Conservation (phyloP, 2,113 vertebrate genomes). For the Vombatus ursinus region DNA sequence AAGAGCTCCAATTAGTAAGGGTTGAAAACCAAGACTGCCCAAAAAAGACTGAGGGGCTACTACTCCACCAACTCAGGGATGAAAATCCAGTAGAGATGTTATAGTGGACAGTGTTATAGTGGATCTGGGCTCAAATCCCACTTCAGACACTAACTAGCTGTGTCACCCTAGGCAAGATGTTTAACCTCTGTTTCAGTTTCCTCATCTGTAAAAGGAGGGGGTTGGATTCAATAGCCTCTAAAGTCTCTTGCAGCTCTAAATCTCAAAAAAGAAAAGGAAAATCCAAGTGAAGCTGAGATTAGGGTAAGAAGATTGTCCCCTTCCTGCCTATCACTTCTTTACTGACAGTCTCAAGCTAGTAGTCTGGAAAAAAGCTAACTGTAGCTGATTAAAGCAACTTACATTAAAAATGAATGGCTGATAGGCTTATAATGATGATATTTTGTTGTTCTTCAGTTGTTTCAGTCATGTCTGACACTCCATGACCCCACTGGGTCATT, state of each 20-base stretch:
- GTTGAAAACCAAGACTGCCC: no score
- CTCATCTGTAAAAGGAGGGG: not conserved
- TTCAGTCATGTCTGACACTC: no score
- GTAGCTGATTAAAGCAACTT: not conserved
- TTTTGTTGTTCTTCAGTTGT: no score
- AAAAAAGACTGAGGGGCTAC: not conserved
- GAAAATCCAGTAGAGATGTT: not conserved
- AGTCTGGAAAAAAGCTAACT: not conserved
- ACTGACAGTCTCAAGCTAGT: not conserved
- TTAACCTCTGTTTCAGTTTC: not conserved
- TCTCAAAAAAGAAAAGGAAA: not conserved
- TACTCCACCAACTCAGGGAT: not conserved
- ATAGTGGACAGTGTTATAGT: not conserved
- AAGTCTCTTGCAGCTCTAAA: not conserved
- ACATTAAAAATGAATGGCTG: not conserved
- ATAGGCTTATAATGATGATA: no score
- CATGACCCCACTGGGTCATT: no score
- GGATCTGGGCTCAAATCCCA: not conserved
- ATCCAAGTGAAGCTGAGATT: not conserved
- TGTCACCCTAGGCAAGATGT: not conserved
- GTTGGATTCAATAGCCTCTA: not conserved
- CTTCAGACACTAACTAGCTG: not conserved
- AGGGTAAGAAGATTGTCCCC: not conserved
- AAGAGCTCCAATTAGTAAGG: not conserved
- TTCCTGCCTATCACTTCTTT: not conserved